Conservation (phyloP, 2,797 vertebrate species). For the Mormyrops boulengeri region DNA sequence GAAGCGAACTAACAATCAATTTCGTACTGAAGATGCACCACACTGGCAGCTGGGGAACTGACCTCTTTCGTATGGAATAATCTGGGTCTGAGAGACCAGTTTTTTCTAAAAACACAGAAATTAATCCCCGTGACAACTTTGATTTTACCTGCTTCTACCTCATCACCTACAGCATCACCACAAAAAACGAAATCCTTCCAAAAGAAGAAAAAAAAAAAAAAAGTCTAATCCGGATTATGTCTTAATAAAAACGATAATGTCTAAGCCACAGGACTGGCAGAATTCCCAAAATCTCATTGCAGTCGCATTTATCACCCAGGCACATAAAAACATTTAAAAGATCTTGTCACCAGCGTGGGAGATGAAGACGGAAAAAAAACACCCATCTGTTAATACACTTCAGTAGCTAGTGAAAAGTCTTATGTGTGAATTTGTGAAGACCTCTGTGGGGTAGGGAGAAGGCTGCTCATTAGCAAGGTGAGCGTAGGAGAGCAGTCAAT, state of each 20-base stretch:
- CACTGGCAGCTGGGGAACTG: background rate
- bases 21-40: background rate
- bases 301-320: constrained; percentile 10
- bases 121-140: background rate
- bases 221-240: background rate
- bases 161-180: background rate
- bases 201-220: background rate
- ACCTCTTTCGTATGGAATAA: background rate
- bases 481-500: background rate
- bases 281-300: background rate
- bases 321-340: constrained; percentile 16
- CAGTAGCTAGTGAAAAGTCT: background rate
- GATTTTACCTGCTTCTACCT: background rate
- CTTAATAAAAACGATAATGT: constrained; percentile 10
- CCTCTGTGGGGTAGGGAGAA: background rate
- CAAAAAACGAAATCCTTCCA: background rate
- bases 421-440: background rate
- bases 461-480: constrained; percentile 3
- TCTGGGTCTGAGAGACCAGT: background rate
- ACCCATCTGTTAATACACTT: constrained; percentile 1
- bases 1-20: background rate
- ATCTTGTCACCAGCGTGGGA: constrained; percentile 7
- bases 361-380: background rate
- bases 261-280: background rate
- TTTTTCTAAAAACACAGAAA: background rate